Conservation (phyloP, 2,888 invertebrate genomes). For the Eutolmus rufibarbis region DNA sequence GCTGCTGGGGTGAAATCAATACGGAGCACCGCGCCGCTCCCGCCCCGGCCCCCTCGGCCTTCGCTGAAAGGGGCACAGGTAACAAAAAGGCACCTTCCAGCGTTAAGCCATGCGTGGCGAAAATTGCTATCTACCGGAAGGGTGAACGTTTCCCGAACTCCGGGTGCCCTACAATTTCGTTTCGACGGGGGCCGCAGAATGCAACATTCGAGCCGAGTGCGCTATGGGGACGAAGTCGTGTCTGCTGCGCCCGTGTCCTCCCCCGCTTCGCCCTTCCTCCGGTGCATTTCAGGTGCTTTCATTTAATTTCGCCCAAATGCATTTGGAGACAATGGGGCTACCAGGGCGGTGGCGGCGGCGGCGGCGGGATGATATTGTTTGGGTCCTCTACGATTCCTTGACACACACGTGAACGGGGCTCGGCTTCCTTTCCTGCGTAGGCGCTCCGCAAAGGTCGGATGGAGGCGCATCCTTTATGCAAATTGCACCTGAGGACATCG, state of each 20-base stretch:
- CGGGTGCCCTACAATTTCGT: neutral
- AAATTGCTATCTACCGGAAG: slow-evolving; percentile 44
- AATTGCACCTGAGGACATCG: neutral
- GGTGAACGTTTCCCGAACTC: slow-evolving; percentile 42
- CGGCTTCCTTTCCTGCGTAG: neutral
- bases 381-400: neutral
- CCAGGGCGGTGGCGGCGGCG: neutral
- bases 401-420: neutral
- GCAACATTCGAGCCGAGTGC: neutral
- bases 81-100: slow-evolving; percentile 33
- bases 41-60: slow-evolving; percentile 1
- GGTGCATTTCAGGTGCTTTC: neutral
- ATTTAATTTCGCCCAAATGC: neutral
- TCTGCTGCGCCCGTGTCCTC: neutral
- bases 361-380: neutral
- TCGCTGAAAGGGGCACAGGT: slow-evolving; percentile 10
- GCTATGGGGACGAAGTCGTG: neutral
- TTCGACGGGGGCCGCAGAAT: neutral
- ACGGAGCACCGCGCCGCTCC: neutral
- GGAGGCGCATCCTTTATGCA: neutral
- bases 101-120: slow-evolving; percentile 46
- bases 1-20: slow-evolving; percentile 34
- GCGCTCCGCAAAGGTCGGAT: neutral
- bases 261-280: neutral
- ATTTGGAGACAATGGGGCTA: neutral